phyloP scores from a whole-genome alignment of 2,888 invertebrate species.

The Epinotia nisella region DNA sequence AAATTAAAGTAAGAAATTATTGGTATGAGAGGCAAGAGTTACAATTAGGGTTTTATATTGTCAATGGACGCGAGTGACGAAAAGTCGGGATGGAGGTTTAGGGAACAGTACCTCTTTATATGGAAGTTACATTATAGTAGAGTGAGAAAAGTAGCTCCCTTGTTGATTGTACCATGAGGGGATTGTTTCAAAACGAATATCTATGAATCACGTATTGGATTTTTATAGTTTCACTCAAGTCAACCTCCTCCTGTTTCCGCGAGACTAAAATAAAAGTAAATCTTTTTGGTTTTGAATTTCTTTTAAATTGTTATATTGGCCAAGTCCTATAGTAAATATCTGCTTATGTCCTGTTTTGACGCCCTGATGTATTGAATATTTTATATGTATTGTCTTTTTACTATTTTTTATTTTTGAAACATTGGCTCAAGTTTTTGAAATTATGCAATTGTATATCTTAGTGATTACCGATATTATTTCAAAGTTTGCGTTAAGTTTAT shows the following conservation, averaged over 20 bases:
- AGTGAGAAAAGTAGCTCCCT: conserved; percentile 40
- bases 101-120: conserved; percentile 53
- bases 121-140: conserved; percentile 71
- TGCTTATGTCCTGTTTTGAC: conserved; percentile 65
- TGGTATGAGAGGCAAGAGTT: conserved; percentile 44
- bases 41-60: conserved; percentile 18
- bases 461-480: conserved; percentile 34
- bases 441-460: conserved; percentile 28
- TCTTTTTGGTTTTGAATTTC: conserved; percentile 55
- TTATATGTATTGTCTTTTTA: conserved; percentile 56
- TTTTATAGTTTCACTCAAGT: conserved; percentile 65
- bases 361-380: conserved; percentile 72
- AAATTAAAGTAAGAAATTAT: conserved; percentile 22
- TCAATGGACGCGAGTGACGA: conserved; percentile 13
- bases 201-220: conserved; percentile 52
- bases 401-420: conserved; percentile 52
- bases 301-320: conserved; percentile 51
- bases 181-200: conserved; percentile 59
- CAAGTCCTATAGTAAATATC: conserved; percentile 53
- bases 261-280: conserved; percentile 55
- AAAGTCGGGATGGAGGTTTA: conserved; percentile 55
- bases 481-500: conserved; percentile 35
- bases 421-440: conserved; percentile 49
- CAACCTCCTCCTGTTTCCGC: conserved; percentile 83
- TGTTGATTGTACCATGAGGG: conserved; percentile 72